Base-by-base conservation (phyloP, 2,797 vertebrate species). In the Scomberomorus guttatus region DNA sequence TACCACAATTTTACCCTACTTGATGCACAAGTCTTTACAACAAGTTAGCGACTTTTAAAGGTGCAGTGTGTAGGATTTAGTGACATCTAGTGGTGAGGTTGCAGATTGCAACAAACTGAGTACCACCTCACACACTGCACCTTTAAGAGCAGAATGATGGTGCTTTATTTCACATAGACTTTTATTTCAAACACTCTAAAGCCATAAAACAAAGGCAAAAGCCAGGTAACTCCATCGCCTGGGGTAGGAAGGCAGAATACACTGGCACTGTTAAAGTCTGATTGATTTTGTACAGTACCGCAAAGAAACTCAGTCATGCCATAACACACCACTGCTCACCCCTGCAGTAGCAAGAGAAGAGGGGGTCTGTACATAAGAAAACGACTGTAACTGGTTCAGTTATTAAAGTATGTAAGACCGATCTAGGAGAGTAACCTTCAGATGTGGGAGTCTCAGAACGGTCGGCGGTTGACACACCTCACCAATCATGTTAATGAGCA, bases 401-500 rank as follows among this genome's bases (percentile, higher is more conserved):
- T 11, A 37, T 27, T 62, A 2, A 66, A 76, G 52, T 62, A 60
- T 54, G 37, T 29, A 56, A 18, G 22, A 78, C 39, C 6, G 12
- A 69, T 44, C 20, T 6, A 58, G 44, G 10, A 87, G 61, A 70
- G 80, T 79, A 71, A 85, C 79, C 80, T 85, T 84, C 78, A 84
- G 75, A 57, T 80, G 70, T 85, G 8, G 61, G 56, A 77, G 39
- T 80, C 71, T 78, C 64, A 13, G 56, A 84, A 65, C 22, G 1
- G 34, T 37, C 1, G 11, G 59, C 15, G 46, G 73, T 32, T 72
- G 67, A 82, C 71, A 69, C 58, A 78, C 14, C 0, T n/a, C 60
- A 87, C 76, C 60, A 88, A 87, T 87, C 84, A 86, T 71, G 61
- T 62, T 87, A 89, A 75, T 79, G 72, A 84, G 71, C 74, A 67